A percentile compares a stretch with the other conserved stretches of the same genome.
Evolutionary conservation across 2,888 invertebrate genomes (phyloP).

Genomic region (Copidosoma aretas): DNA sequence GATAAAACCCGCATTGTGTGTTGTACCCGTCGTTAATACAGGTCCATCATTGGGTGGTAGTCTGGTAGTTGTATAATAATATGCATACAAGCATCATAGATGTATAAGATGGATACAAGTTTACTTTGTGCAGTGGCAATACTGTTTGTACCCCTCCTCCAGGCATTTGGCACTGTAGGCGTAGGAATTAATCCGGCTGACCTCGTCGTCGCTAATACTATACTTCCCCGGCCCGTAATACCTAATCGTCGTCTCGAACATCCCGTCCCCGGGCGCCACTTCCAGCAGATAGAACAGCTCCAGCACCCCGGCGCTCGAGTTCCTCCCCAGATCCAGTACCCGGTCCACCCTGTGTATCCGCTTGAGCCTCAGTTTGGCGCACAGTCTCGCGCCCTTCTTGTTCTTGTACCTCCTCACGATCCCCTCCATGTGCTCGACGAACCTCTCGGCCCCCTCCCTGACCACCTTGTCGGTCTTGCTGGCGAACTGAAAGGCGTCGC

Average conservation of each 20-base stretch:
- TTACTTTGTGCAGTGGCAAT: slow-evolving; percentile 53
- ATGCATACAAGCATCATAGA: neutral
- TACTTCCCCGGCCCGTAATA: slow-evolving; percentile 52
- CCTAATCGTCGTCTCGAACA: slow-evolving; percentile 75
- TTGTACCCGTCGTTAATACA: neutral
- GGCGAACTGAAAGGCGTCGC: slow-evolving; percentile 68
- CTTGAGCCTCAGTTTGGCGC: slow-evolving; percentile 66
- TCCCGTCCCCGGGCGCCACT: slow-evolving; percentile 72
- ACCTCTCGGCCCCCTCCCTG: slow-evolving; percentile 64
- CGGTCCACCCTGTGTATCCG: slow-evolving; percentile 65
- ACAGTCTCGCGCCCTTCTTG: slow-evolving; percentile 58
- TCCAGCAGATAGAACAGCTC: slow-evolving; percentile 74
- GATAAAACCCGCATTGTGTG: neutral
- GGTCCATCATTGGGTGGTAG: no score
- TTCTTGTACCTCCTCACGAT: slow-evolving; percentile 53
- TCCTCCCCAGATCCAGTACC: slow-evolving; percentile 60
- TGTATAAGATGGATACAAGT: no score
- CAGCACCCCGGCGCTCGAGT: slow-evolving; percentile 61
- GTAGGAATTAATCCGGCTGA: slow-evolving; percentile 57
- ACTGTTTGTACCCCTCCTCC: slow-evolving; percentile 54
- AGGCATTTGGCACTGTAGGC: slow-evolving; percentile 54
- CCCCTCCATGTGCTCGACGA: slow-evolving; percentile 60
- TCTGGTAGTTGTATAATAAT: no score
- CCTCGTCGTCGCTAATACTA: slow-evolving; percentile 54
- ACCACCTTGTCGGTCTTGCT: slow-evolving; percentile 64